A percentile compares a stretch with the other conserved stretches of the same genome.
Evolutionary conservation across 2,113 vertebrate species (phyloP).

Genomic region (Sceloporus tristichus): DNA sequence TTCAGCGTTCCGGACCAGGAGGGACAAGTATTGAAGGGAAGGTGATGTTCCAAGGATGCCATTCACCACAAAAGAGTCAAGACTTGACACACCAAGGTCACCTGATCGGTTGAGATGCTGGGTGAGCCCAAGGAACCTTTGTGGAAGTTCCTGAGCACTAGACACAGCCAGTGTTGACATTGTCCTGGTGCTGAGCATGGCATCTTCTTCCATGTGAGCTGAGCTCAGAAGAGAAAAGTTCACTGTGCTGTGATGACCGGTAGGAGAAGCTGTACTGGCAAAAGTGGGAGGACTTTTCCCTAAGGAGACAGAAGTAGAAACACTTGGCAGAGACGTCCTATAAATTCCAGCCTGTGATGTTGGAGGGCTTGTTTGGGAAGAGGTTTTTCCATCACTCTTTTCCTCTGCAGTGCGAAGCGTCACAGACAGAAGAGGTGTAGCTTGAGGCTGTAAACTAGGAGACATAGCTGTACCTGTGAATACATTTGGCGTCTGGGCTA

Average conservation of each 20-base stretch:
- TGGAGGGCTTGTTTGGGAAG: neutral
- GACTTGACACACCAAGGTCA: neutral
- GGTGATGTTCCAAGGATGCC: neutral
- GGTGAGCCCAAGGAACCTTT: neutral
- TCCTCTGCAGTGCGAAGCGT: neutral
- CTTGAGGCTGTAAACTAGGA: no score
- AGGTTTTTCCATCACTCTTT: neutral
- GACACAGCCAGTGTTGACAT: rapidly evolving
- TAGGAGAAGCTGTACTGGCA: neutral
- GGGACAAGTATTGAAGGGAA: constrained; percentile 33
- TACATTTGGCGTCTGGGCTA: neutral
- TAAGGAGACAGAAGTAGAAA: neutral
- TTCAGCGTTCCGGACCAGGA: constrained; percentile 10
- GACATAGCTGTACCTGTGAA: neutral
- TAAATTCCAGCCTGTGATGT: neutral
- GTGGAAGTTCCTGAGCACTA: neutral
- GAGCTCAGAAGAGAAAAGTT: neutral
- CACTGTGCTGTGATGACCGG: neutral
- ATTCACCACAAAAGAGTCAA: neutral
- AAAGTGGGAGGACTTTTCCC: neutral
- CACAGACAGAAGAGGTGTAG: no score
- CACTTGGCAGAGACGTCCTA: neutral
- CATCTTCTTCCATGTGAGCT: neutral
- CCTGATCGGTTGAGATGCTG: neutral
- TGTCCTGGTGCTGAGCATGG: neutral